These are phyloP conservation scores for Daktulosphaira vitifoliae DNA, from an alignment of 1,140 invertebrate genomes.

Conservation along the genomic window DNA sequence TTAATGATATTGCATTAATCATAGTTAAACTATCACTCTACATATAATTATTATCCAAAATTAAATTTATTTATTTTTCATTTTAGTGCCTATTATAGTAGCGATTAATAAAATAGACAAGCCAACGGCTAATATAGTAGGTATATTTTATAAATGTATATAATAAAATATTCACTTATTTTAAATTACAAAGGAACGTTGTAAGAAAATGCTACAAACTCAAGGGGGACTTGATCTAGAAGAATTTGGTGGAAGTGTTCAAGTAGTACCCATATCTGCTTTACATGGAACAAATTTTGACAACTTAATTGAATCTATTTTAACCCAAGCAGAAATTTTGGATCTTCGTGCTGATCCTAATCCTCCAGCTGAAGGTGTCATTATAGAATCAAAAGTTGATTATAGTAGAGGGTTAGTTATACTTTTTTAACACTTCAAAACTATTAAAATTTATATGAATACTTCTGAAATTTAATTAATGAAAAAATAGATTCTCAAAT, in stretches of 20 bases:
- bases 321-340: constrained; percentile 79
- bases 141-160: constrained; percentile 44
- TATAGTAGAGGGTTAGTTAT: constrained; percentile 53
- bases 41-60: too few relatives aligned
- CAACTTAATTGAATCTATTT: constrained; percentile 72
- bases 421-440: too few relatives aligned
- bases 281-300: constrained; percentile 72
- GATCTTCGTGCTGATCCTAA: constrained; percentile 70
- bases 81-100: constrained; percentile 86
- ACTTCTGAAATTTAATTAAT: too few relatives aligned
- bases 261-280: constrained; percentile 86
- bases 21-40: constrained; percentile 10
- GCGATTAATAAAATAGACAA: constrained; percentile 99
- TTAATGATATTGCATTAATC: too few relatives aligned
- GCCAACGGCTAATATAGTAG: constrained; percentile 72
- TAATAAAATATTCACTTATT: neutral
- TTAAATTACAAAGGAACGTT: constrained; percentile 51
- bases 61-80: constrained; percentile 40
- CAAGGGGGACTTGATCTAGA: constrained; percentile 71
- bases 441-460: neutral
- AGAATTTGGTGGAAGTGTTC: constrained; percentile 83
- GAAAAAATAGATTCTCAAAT: too few relatives aligned
- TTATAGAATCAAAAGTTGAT: constrained; percentile 79
- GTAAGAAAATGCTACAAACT: constrained; percentile 61
- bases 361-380: constrained; percentile 77